Conservation (phyloP, 1,140 invertebrate species). For the Halyomorpha halys region DNA sequence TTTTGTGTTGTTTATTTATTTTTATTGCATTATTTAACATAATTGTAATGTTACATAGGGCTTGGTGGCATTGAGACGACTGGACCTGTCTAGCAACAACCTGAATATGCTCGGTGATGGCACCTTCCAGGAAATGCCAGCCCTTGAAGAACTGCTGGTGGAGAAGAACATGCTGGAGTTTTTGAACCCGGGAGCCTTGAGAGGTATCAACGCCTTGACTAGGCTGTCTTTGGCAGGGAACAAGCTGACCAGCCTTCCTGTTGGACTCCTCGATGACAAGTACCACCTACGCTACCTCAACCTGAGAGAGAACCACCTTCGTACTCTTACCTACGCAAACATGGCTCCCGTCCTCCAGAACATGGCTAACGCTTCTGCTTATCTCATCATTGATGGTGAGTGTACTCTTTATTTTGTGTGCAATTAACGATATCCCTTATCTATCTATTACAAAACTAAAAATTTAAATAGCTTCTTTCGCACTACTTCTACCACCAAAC, state of each 20-base stretch:
- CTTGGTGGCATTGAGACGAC: slow-evolving; percentile 48
- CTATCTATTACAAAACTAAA: too few relatives aligned
- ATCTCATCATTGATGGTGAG: slow-evolving; percentile 66
- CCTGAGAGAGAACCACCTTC: slow-evolving; percentile 56
- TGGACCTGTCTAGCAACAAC: slow-evolving; percentile 57
- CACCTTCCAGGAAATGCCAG: slow-evolving; percentile 60
- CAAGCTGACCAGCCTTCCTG: slow-evolving; percentile 50
- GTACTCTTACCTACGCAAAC: slow-evolving; percentile 59
- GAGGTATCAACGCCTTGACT: slow-evolving; percentile 53
- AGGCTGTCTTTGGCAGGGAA: slow-evolving; percentile 60
- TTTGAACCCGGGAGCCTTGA: slow-evolving; percentile 58
- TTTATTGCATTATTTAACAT: too few relatives aligned
- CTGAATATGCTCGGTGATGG: slow-evolving; percentile 59
- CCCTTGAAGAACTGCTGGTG: slow-evolving; percentile 56
- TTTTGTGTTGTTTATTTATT: too few relatives aligned
- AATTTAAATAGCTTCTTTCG: too few relatives aligned
- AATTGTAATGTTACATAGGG: slow-evolving; percentile 36
- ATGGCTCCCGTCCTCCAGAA: slow-evolving; percentile 61
- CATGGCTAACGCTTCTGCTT: slow-evolving; percentile 55
- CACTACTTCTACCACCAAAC: too few relatives aligned
- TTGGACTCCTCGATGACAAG: slow-evolving; percentile 52
- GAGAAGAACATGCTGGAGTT: slow-evolving; percentile 57
- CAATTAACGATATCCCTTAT: too few relatives aligned
- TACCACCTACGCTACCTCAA: slow-evolving; percentile 55
- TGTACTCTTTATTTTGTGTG: too few relatives aligned